A percentile compares a stretch with the other conserved stretches of the same genome.
phyloP scores from a whole-genome alignment of 2,113 vertebrate species.

The Catharus fuscescens region DNA sequence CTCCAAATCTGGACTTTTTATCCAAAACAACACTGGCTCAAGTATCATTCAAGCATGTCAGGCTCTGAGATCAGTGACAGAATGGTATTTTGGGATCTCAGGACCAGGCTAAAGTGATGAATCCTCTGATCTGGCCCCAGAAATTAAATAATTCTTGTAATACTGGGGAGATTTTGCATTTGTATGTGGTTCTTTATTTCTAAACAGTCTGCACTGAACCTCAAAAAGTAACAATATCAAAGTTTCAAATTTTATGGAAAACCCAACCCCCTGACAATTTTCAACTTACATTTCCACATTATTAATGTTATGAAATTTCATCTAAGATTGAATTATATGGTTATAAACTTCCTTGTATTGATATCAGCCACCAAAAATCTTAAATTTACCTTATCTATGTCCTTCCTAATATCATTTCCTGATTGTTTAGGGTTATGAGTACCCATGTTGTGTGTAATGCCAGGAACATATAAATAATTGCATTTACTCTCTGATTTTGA shows the following conservation, averaged over 20 bases:
- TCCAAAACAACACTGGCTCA: neutral
- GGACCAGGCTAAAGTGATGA: neutral
- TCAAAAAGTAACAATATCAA: neutral
- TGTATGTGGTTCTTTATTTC: neutral
- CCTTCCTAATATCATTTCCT: neutral
- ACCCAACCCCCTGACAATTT: neutral
- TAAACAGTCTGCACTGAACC: neutral
- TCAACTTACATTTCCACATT: neutral
- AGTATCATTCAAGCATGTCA: neutral
- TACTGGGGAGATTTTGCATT: neutral
- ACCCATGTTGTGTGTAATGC: rapidly evolving
- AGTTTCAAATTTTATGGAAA: neutral
- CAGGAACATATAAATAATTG: neutral
- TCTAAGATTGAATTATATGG: neutral
- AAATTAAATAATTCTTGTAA: neutral
- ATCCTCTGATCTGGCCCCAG: neutral
- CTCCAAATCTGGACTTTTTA: neutral
- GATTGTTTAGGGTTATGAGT: neutral
- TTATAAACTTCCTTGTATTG: neutral
- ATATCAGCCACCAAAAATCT: neutral
- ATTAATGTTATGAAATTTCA: neutral
- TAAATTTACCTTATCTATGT: neutral
- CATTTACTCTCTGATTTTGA: neutral
- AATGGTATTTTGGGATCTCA: neutral
- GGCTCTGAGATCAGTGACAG: neutral